Conservation (phyloP, 35 echinoderm and acorn worm species). For the Ophiothrix spiculata region DNA sequence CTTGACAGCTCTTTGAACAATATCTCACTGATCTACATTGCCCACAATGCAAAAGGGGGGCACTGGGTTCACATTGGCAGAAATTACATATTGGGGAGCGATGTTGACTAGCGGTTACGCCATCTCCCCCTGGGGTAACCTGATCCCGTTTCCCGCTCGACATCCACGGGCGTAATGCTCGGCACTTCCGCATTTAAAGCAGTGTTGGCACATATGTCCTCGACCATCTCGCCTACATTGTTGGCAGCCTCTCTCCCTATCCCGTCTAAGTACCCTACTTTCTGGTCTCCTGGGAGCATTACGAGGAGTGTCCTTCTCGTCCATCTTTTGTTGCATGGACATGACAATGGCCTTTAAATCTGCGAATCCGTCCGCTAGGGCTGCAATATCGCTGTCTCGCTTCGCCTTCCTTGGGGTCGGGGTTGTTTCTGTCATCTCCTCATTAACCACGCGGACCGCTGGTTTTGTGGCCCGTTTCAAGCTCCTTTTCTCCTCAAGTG, state of each 20-base stretch:
- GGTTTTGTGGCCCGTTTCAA: background rate
- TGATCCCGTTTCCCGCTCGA: constrained; percentile 35
- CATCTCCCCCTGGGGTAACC: constrained; percentile 38
- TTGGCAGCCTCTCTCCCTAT: constrained; percentile 25
- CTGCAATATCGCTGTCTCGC: background rate
- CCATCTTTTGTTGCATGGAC: background rate
- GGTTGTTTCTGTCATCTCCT: background rate
- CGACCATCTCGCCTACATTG: background rate
- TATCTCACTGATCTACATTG: background rate
- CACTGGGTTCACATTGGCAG: background rate
- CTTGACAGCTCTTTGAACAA: background rate
- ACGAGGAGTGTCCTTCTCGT: background rate
- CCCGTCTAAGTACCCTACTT: background rate
- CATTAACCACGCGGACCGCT: background rate
- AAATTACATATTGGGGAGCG: background rate
- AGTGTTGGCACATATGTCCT: constrained; percentile 32
- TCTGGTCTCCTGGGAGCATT: background rate
- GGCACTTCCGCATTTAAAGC: constrained; percentile 52
- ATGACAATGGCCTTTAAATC: background rate
- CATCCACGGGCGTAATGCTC: constrained; percentile 59
- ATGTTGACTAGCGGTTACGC: background rate
- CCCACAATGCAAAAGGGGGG: background rate
- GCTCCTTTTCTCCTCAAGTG: constrained; percentile 15
- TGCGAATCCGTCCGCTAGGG: background rate
- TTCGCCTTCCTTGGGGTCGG: background rate